A percentile compares a stretch with the other conserved stretches of the same genome.
phyloP scores from a whole-genome alignment of 2,797 vertebrate species.

The Salarias fasciatus region DNA sequence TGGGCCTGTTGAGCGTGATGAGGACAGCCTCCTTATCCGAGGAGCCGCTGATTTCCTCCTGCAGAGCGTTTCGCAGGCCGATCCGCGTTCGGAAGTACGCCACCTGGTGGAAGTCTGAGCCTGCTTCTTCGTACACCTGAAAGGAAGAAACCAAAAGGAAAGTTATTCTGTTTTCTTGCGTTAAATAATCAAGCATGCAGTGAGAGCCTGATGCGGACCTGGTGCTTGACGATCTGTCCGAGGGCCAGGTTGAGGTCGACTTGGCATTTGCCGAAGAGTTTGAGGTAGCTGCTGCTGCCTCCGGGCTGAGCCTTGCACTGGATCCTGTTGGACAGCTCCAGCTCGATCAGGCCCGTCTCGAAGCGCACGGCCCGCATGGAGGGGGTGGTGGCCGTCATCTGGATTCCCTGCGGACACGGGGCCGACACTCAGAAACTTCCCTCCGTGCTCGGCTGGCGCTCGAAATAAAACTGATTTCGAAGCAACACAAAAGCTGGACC shows the following conservation, averaged over 20 bases:
- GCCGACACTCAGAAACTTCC: neutral
- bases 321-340: conserved; percentile 97
- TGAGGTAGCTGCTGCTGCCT: conserved; percentile 95
- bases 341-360: conserved; percentile 96
- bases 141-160: too few species aligned
- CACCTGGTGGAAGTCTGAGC: conserved; percentile 99
- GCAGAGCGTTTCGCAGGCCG: conserved; percentile 93
- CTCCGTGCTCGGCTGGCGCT: neutral
- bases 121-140: conserved; percentile 99
- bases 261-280: conserved; percentile 98
- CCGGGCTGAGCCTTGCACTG: conserved; percentile 96
- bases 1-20: conserved; percentile 96
- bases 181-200: too few species aligned
- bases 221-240: conserved; percentile 98
- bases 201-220: conserved; percentile 76
- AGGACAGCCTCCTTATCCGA: conserved; percentile 97
- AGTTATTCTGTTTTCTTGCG: too few species aligned
- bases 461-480: conserved; percentile 4
- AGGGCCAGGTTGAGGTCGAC: conserved; percentile 97
- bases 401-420: conserved; percentile 87
- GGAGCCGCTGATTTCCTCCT: conserved; percentile 96
- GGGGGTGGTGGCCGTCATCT: conserved; percentile 98
- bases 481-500: neutral
- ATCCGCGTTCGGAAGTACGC: conserved; percentile 98
- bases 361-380: conserved; percentile 98